Conservation (phyloP, 2,113 vertebrate species). For the Nothobranchius kuhntae region DNA sequence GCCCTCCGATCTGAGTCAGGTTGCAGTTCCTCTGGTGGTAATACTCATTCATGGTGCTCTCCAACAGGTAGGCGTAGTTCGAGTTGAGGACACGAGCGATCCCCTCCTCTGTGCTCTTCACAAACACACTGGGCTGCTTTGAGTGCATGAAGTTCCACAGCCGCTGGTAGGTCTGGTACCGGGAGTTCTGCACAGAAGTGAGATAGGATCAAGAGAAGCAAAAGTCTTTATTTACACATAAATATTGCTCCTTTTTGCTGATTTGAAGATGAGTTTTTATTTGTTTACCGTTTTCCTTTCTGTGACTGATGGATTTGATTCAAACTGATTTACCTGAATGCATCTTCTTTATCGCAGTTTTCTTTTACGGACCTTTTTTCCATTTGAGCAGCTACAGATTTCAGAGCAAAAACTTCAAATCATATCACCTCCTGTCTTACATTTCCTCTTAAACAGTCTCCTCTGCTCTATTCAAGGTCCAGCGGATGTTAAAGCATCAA, state of each 20-base stretch:
- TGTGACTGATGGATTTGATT: slow-evolving; percentile 30
- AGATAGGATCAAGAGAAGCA: neutral
- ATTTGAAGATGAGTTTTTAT: slow-evolving; percentile 6
- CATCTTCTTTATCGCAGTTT: neutral
- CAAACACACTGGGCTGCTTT: slow-evolving; percentile 96
- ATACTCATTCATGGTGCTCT: slow-evolving; percentile 99
- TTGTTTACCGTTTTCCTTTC: slow-evolving; percentile 5
- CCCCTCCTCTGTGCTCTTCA: slow-evolving; percentile 98
- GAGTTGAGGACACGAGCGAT: slow-evolving; percentile 96
- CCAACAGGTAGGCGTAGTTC: slow-evolving; percentile 97
- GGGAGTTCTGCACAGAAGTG: slow-evolving; percentile 86
- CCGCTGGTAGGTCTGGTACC: slow-evolving; percentile 98
- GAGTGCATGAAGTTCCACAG: slow-evolving; percentile 99
- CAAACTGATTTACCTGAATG: neutral
- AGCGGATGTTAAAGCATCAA: slow-evolving; percentile 23
- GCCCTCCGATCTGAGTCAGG: slow-evolving; percentile 97
- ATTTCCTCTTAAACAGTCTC: slow-evolving; percentile 33
- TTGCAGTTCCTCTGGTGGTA: slow-evolving; percentile 98
- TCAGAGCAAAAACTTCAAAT: slow-evolving; percentile 36
- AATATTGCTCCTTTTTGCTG: neutral
- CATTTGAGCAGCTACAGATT: slow-evolving; percentile 12
- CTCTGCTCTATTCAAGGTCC: slow-evolving; percentile 43
- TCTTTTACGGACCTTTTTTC: slow-evolving; percentile 10
- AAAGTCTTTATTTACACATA: neutral
- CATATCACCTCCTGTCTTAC: slow-evolving; percentile 17